Conservation (phyloP, 2,888 invertebrate species). For the Diplazon laetatorius region DNA sequence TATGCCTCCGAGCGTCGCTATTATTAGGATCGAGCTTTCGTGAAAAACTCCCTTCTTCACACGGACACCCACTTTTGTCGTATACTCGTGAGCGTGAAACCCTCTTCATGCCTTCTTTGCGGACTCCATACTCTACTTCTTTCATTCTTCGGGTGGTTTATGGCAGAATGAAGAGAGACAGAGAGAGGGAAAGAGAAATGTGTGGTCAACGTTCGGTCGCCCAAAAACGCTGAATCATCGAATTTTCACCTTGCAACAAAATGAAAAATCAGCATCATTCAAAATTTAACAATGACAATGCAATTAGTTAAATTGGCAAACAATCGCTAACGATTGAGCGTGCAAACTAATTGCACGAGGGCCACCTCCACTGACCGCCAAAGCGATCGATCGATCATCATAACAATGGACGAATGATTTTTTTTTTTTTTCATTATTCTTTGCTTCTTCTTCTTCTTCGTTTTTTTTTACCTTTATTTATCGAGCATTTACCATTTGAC, state of each 20-base stretch:
- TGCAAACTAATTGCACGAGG: no score
- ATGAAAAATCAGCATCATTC: background rate
- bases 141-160: slow-evolving; percentile 3
- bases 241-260: background rate
- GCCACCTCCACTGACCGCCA: no score
- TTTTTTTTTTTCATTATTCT: background rate
- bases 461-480: no score
- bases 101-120: background rate
- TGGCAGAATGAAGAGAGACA: background rate
- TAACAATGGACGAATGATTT: background rate
- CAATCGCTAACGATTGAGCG: no score
- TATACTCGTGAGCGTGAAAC: background rate
- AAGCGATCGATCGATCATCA: background rate
- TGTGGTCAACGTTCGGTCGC: background rate
- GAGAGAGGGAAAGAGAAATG: no score
- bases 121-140: slow-evolving; percentile 4
- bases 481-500: background rate
- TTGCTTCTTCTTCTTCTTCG: background rate
- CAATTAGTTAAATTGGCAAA: no score
- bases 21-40: slow-evolving; percentile 29
- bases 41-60: slow-evolving; percentile 5
- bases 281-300: no score
- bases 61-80: background rate
- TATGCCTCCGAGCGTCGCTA: slow-evolving; percentile 41
- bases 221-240: background rate